Evolutionary conservation across 2,888 invertebrate species (phyloP), one percentile per base, ranked within the genome.

Genomic region (Papilio elwesi): DNA sequence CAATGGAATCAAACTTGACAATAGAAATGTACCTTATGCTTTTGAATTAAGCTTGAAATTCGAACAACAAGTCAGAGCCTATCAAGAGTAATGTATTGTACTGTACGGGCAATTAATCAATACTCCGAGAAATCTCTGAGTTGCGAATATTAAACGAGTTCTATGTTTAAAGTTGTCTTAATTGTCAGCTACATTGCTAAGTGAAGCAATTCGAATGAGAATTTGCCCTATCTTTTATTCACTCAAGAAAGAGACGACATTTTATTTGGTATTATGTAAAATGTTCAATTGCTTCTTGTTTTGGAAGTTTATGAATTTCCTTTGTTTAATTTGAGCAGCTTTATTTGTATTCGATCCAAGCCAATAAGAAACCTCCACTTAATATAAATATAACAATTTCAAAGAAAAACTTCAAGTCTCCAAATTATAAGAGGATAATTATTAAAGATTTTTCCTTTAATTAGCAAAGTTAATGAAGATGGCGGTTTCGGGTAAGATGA

Each of bases 71-170:
- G n/a, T 15, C 43, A 13, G 48, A 67, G 10, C 11, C 55, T 43
- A 66, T 59, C 38, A 26, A 59, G 8, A 36, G 16, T 52, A 51
- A 52, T 43, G 67, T 52, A 64, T 63, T 55, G 53, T 52, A 55
- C 36, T 26, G 66, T 68, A 52, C 47, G 43, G 57, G 16, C 57
- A 65, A 68, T 68, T 65, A 73, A 73, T 68, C 73, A 57, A 73
- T 68, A 73, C 57, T 69, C 47, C 13, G 65, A 52, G 69, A 69
- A 69, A 69, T 73, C 69, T 59, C 43, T 26, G 73, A 47, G 65
- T 69, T 73, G 66, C 66, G 69, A 73, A 73, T 73, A 64, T 69
- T 73, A 63, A 65, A 73, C 57, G 43, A 59, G 57, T 65, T 65
- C 26, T n/a, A 69, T 73, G 16, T 59, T 69, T 69, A 57, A 65